Conservation (phyloP, 1,140 invertebrate species). For the Conopomorpha cramerella region DNA sequence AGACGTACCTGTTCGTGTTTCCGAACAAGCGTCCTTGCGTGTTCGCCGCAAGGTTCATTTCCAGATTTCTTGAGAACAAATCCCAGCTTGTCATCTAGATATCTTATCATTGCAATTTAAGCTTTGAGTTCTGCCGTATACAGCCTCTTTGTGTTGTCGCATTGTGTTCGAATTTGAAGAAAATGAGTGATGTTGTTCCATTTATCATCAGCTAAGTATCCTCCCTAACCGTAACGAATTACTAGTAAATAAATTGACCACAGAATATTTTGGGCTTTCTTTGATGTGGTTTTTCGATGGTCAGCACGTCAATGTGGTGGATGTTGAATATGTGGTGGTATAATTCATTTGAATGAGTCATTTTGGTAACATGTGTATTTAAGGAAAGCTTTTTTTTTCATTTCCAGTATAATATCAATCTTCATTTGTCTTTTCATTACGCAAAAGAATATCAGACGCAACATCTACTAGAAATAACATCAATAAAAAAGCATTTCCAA, state of each 20-base stretch:
- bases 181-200: constrained; percentile 38
- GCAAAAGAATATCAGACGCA: no score
- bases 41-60: constrained; percentile 17
- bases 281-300: constrained; percentile 16
- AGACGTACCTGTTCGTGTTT: no score
- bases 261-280: constrained; percentile 38
- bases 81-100: no score
- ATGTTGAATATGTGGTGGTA: constrained; percentile 12
- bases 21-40: no score
- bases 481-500: background rate
- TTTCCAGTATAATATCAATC: background rate
- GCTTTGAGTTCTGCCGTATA: no score
- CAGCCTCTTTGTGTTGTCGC: no score
- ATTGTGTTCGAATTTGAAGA: constrained; percentile 11
- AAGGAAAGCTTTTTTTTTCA: background rate
- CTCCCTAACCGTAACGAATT: constrained; percentile 50
- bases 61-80: no score
- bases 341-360: constrained; percentile 9
- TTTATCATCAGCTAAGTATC: constrained; percentile 53
- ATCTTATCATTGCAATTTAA: no score
- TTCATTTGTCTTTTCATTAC: no score
- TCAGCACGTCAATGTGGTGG: constrained; percentile 21
- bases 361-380: constrained; percentile 7
- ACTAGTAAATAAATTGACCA: constrained; percentile 53
- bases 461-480: background rate